A percentile compares a stretch with the other conserved stretches of the same genome.
Evolutionary conservation across 2,797 vertebrate genomes (phyloP).

Genomic region (Podarcis lilfordi): DNA sequence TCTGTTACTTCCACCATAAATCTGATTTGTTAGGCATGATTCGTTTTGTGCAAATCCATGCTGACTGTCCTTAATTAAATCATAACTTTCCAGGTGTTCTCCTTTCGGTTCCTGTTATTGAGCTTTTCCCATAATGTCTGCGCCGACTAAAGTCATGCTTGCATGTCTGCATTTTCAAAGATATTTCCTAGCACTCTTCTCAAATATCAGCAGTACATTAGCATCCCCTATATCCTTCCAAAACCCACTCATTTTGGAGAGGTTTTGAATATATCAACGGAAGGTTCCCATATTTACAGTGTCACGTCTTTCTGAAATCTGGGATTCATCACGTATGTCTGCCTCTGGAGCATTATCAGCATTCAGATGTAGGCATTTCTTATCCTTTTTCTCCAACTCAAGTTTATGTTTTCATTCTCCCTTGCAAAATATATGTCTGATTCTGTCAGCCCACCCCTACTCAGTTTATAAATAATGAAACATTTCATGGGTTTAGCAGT

Average conservation of each 20-base stretch:
- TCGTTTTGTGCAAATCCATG: slow-evolving; percentile 61
- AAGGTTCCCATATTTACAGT: slow-evolving; percentile 55
- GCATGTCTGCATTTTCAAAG: slow-evolving; percentile 59
- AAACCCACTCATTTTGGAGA: slow-evolving; percentile 36
- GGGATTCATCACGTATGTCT: slow-evolving; percentile 48
- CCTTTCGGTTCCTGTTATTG: slow-evolving; percentile 57
- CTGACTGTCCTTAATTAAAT: slow-evolving; percentile 73
- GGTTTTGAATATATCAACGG: slow-evolving; percentile 29
- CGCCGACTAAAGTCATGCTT: slow-evolving; percentile 48
- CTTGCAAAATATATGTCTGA: slow-evolving; percentile 54
- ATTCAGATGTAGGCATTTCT: slow-evolving; percentile 59
- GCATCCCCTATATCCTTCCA: slow-evolving; percentile 34
- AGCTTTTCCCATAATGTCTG: slow-evolving; percentile 47
- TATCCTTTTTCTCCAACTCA: slow-evolving; percentile 46
- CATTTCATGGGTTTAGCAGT: slow-evolving; percentile 26
- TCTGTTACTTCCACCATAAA: slow-evolving; percentile 73
- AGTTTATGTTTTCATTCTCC: slow-evolving; percentile 60
- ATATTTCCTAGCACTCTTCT: slow-evolving; percentile 56
- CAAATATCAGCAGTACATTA: slow-evolving; percentile 44
- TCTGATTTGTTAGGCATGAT: slow-evolving; percentile 71
- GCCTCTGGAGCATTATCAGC: slow-evolving; percentile 50
- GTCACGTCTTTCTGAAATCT: slow-evolving; percentile 50
- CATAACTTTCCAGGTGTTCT: slow-evolving; percentile 68
- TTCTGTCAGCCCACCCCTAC: slow-evolving; percentile 40
- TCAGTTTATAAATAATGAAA: slow-evolving; percentile 51